These are phyloP conservation scores for Chironomus tepperi DNA, from an alignment of 1,140 invertebrate genomes.

Conservation along the genomic window DNA sequence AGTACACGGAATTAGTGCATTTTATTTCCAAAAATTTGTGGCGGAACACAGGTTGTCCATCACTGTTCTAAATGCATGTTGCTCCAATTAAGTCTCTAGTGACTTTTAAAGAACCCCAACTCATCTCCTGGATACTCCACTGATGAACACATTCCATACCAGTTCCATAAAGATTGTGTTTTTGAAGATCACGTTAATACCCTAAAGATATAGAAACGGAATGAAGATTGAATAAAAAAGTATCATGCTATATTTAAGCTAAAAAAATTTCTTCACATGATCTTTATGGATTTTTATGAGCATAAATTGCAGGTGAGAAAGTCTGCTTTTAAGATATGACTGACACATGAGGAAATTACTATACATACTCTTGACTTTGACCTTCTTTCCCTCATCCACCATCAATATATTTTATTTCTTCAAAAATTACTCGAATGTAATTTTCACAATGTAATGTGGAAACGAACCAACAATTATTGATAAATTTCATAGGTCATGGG, in stretches of 20 bases:
- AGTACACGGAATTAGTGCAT: no score
- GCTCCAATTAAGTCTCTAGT: no score
- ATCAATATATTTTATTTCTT: background rate
- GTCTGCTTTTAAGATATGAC: background rate
- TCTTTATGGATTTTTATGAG: conserved; percentile 2
- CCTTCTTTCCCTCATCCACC: background rate
- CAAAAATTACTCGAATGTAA: background rate
- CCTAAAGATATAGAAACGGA: background rate
- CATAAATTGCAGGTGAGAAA: conserved; percentile 1
- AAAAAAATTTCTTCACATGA: background rate
- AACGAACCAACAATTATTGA: background rate
- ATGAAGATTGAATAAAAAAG: background rate
- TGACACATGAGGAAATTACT: conserved; percentile 12
- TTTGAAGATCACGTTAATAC: background rate
- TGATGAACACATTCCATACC: no score
- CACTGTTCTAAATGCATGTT: no score
- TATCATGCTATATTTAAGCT: background rate
- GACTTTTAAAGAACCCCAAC: no score
- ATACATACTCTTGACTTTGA: conserved; percentile 21
- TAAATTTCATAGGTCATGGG: conserved; percentile 1
- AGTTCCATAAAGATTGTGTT: no score
- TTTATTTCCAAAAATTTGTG: no score
- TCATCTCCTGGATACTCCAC: background rate
- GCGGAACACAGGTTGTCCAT: no score
- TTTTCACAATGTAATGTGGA: background rate